Percentiles rank a stretch among this genome's conserved stretches.
Conservation (phyloP, 2,797 vertebrate genomes). For the Anguilla obscura region DNA sequence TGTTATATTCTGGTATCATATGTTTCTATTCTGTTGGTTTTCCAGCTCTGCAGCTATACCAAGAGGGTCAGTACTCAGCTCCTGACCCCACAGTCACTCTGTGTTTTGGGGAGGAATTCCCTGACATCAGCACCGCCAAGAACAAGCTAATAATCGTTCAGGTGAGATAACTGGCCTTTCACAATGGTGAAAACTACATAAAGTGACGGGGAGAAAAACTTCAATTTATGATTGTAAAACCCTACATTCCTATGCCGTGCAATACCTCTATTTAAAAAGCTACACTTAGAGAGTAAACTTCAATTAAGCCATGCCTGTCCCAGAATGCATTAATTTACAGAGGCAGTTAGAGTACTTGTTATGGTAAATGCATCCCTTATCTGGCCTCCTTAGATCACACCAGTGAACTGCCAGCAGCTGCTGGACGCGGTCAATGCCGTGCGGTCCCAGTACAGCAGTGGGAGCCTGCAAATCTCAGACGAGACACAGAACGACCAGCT, state of each 20-base stretch:
- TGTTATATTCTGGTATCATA: background rate
- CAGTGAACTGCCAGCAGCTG: conserved; percentile 78
- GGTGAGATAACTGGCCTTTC: conserved; percentile 63
- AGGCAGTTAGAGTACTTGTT: background rate
- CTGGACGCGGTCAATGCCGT: conserved; percentile 76
- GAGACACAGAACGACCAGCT: conserved; percentile 80
- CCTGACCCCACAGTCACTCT: conserved; percentile 84
- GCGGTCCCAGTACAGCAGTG: conserved; percentile 69
- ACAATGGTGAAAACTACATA: background rate
- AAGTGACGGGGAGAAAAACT: background rate
- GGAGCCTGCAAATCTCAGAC: conserved; percentile 71
- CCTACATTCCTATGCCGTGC: background rate
- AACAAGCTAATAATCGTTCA: conserved; percentile 93
- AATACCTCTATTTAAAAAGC: background rate
- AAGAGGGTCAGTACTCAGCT: conserved; percentile 79
- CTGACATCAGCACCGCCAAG: conserved; percentile 74
- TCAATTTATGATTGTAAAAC: background rate
- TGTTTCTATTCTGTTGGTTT: background rate
- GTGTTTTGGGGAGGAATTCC: conserved; percentile 96
- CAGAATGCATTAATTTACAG: background rate
- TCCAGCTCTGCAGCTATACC: conserved; percentile 86
- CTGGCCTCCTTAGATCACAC: conserved; percentile 64
- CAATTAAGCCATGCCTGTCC: background rate
- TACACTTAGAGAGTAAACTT: background rate
- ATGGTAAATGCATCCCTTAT: background rate